Base-by-base conservation (phyloP, 1,140 invertebrate species). In the Sitodiplosis mosellana region DNA sequence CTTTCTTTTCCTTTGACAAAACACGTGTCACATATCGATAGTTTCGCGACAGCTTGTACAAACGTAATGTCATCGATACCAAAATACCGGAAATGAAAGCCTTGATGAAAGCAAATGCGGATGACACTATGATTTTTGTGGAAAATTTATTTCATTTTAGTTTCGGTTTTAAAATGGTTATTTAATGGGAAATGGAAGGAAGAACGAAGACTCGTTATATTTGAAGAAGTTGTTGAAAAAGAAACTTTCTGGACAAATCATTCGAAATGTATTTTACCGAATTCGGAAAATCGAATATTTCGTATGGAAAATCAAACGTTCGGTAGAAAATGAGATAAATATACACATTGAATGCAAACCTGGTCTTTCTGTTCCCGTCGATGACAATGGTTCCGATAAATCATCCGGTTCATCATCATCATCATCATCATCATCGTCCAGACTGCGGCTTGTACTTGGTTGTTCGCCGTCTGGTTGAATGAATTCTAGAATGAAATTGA, bases 21-120 rank as follows among this genome's bases (percentile, higher is more conserved):
- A 83, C 78, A 43, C 78, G 76, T 7, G 90, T 82, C 0, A 98
- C 86, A 59, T 90, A 92, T 55, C 93, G 75, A 68, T 96, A 95
- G 66, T 96, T 90, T 27, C 81, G 73, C 0, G 92, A 96, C 51
- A 91, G 83, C 51, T 72, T 74, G 69, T 96, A 93, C 33, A 96
- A 67, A 50, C 81, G 78, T 44, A 73, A 76, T 5, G 89, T 95
- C n/a, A 88, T 58, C n/a, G 86, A 87, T 14, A 91, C 81, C 58
- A 94, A 74, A 11, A 81, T 68, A 55, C 89, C 91, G 3, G 41
- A 43, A 19, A 43, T 43, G 18, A 43, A 43, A 3, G 41, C 17
- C n/a, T 11, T 21, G 14, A 43, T 43, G 14, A 21, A 20, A 18
- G 41, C 6, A 5, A 43, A 43, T 20, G 11, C 17, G 2, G 41